Percentiles rank a stretch among this genome's conserved stretches.
These are phyloP conservation scores for Pagrus major DNA, from an alignment of 2,113 vertebrate species.

Conservation along the genomic window DNA sequence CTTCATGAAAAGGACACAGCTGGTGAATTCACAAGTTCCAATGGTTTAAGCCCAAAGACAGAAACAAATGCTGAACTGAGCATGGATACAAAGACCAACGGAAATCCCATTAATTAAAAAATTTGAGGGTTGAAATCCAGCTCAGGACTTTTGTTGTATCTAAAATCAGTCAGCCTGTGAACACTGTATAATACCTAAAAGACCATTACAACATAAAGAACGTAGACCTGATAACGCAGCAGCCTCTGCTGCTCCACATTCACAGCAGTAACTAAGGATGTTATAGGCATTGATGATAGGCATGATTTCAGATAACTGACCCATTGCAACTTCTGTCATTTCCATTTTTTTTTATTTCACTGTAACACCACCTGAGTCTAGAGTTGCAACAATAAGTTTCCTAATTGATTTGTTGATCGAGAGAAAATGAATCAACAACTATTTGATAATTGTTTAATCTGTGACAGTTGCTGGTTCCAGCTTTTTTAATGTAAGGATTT, in stretches of 20 bases:
- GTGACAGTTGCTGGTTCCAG: too few species aligned
- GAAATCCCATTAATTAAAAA: neutral
- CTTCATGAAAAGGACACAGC: constrained; percentile 53
- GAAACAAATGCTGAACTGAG: constrained; percentile 27
- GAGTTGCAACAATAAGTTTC: too few species aligned
- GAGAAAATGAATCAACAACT: too few species aligned
- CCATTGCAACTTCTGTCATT: neutral
- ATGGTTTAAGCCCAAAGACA: constrained; percentile 22
- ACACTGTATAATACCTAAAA: neutral
- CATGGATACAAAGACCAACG: neutral
- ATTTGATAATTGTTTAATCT: too few species aligned
- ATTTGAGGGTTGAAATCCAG: constrained; percentile 9
- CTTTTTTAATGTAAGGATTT: too few species aligned
- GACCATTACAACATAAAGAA: neutral
- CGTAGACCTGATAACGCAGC: neutral
- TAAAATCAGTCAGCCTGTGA: neutral
- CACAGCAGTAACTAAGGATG: neutral
- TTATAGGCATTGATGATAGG: neutral
- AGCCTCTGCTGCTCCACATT: constrained; percentile 7
- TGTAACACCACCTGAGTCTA: neutral
- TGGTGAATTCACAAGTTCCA: constrained; percentile 29
- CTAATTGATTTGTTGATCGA: too few species aligned
- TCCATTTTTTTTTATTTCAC: neutral
- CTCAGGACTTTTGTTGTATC: neutral
- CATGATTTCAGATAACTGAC: neutral